Conservation (phyloP, 2,797 vertebrate genomes). For the Nasua narica region DNA sequence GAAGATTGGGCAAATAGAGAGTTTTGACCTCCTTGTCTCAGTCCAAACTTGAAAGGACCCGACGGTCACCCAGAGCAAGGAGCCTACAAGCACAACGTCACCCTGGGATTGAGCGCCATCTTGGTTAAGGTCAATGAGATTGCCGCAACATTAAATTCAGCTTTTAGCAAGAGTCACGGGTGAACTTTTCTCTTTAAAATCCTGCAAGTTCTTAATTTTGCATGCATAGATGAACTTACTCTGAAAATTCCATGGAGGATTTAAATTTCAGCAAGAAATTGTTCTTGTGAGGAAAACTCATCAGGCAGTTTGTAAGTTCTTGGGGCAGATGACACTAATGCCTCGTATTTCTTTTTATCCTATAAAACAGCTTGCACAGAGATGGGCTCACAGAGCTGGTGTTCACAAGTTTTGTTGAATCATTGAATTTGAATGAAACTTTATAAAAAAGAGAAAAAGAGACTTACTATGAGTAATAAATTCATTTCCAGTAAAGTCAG, state of each 20-base stretch:
- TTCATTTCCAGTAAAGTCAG: neutral
- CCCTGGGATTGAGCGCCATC: fast-evolving
- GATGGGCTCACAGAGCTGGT: neutral
- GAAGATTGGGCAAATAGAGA: neutral
- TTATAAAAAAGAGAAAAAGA: neutral
- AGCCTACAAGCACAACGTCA: fast-evolving
- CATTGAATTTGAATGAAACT: neutral
- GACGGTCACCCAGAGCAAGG: no score
- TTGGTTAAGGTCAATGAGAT: no score
- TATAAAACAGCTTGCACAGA: neutral
- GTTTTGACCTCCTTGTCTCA: neutral
- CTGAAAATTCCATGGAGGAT: neutral
- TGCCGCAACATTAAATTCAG: neutral
- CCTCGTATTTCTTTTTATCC: neutral
- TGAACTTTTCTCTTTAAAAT: neutral
- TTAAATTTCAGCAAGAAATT: neutral
- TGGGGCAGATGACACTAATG: no score
- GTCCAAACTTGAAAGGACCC: neutral
- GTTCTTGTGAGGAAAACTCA: neutral
- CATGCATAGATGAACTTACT: neutral
- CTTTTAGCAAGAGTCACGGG: neutral
- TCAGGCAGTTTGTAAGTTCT: neutral
- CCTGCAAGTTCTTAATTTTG: neutral
- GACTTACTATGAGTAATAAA: neutral
- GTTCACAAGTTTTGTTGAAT: neutral